Conservation (phyloP, 2,113 vertebrate genomes). For the Bambusicola thoracicus region DNA sequence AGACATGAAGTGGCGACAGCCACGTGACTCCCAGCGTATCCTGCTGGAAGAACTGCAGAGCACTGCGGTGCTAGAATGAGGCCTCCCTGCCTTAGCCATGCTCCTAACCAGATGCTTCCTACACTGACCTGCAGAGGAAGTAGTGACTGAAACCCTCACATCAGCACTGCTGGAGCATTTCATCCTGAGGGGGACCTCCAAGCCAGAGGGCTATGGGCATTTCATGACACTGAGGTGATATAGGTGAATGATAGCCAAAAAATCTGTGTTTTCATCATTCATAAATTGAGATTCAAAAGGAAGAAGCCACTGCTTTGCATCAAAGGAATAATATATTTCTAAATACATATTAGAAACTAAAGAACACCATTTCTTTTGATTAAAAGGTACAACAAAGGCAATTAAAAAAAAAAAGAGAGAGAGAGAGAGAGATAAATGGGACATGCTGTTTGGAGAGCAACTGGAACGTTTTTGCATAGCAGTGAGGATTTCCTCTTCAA, state of each 20-base stretch:
- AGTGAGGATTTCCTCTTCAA: accelerated
- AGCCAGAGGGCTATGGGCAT: accelerated
- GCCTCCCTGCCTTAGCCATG: neutral
- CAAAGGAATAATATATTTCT: neutral
- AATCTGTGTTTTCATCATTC: neutral
- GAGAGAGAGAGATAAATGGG: neutral
- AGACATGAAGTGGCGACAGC: neutral
- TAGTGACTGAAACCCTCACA: neutral
- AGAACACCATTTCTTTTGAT: neutral
- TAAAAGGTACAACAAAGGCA: neutral
- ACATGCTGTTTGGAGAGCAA: neutral
- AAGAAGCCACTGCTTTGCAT: neutral
- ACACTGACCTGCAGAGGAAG: no score
- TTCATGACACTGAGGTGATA: neutral
- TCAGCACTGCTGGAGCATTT: neutral
- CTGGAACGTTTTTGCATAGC: neutral
- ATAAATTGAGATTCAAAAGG: neutral
- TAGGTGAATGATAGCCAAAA: neutral
- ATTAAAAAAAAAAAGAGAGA: neutral
- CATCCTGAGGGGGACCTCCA: neutral
- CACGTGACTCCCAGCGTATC: accelerated
- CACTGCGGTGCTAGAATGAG: accelerated
- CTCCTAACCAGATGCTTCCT: accelerated
- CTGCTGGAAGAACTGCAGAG: neutral
- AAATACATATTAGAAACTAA: neutral